Evolutionary conservation across 64 coral and sea anemone species (phyloP).

Genomic region (Dendronephthya gigantea): DNA sequence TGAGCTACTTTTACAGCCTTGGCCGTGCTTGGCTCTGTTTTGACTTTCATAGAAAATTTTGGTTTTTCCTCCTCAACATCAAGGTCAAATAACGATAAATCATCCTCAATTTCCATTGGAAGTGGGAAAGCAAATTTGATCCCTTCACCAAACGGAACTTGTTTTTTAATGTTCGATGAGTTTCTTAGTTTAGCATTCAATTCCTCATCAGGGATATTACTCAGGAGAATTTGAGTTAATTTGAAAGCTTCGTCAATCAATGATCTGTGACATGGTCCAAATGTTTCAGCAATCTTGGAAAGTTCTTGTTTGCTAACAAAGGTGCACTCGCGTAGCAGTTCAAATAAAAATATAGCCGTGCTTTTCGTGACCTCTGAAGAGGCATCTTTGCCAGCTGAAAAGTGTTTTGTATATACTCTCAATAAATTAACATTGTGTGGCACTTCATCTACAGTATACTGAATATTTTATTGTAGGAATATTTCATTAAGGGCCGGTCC

Average conservation of each 20-base stretch:
- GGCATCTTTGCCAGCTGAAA: conserved; percentile 64
- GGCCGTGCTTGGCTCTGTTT: not conserved
- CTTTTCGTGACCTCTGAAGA: conserved; percentile 56
- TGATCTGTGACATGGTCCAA: not conserved
- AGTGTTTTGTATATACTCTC: too few species aligned
- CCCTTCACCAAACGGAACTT: not conserved
- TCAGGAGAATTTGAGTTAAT: not conserved
- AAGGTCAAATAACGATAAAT: conserved; percentile 7
- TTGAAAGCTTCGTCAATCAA: not conserved
- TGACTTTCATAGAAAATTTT: conserved; percentile 12
- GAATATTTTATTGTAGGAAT: too few species aligned
- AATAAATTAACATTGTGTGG: too few species aligned
- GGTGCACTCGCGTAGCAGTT: conserved; percentile 23
- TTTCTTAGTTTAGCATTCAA: conserved; percentile 31
- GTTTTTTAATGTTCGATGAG: conserved; percentile 36
- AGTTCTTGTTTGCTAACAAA: not conserved
- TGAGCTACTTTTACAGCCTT: conserved; percentile 3
- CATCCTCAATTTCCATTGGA: conserved; percentile 34
- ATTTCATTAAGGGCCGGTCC: too few species aligned
- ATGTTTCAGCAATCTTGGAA: not conserved
- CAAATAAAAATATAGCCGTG: conserved; percentile 70
- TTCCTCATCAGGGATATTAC: not conserved
- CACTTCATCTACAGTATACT: too few species aligned
- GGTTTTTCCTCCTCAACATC: conserved; percentile 66
- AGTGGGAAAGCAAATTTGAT: not conserved